A percentile compares a stretch with the other conserved stretches of the same genome.
Conservation (phyloP, 2,888 invertebrate genomes). For the Molorchus minor region DNA sequence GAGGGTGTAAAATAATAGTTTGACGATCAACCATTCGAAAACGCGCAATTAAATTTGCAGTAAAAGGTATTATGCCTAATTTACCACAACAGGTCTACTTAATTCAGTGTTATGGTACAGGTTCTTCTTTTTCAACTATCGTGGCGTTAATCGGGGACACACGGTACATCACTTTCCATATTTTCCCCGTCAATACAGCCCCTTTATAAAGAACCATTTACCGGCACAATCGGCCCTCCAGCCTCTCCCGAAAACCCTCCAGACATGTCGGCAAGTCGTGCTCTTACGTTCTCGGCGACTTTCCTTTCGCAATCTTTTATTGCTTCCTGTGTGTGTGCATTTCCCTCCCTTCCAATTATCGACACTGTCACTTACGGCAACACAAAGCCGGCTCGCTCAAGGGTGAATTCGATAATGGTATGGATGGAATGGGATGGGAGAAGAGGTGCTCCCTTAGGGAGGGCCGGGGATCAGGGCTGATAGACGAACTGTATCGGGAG, state of each 20-base stretch:
- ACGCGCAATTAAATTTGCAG: too few species aligned
- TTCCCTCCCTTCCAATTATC: constrained; percentile 55
- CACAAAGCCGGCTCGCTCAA: constrained; percentile 49
- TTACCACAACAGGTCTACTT: too few species aligned
- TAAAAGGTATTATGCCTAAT: too few species aligned
- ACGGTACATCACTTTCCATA: too few species aligned
- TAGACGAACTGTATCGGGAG: too few species aligned
- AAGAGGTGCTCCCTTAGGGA: too few species aligned
- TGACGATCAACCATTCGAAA: too few species aligned
- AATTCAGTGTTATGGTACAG: too few species aligned
- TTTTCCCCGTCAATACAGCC: constrained; percentile 15
- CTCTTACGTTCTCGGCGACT: constrained; percentile 24
- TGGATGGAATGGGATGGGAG: constrained; percentile 19
- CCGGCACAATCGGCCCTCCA: not conserved
- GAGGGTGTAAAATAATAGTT: too few species aligned
- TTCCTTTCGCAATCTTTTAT: constrained; percentile 39
- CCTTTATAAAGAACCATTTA: constrained; percentile 19
- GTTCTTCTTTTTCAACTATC: too few species aligned
- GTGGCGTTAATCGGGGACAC: too few species aligned
- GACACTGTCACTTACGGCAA: constrained; percentile 53
- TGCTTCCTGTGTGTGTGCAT: constrained; percentile 40
- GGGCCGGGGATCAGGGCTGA: constrained; percentile 29
- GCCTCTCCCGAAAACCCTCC: constrained; percentile 33
- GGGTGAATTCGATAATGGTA: constrained; percentile 44
- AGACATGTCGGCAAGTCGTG: not conserved